phyloP scores from a whole-genome alignment of 2,888 invertebrate species.

The Trimorus sp. region DNA sequence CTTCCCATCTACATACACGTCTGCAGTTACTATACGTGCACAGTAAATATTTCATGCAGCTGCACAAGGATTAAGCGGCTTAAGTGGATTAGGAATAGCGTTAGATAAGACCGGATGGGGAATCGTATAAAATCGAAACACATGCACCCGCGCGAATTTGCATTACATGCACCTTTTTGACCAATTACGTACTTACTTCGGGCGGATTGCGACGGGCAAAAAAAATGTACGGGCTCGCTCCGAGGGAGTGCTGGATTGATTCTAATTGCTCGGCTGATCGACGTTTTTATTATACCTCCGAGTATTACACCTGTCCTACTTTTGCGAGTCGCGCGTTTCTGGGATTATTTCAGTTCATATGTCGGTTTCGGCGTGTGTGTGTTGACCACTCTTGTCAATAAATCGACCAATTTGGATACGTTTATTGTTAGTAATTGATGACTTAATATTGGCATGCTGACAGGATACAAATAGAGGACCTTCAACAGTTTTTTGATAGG shows the following conservation, averaged over 20 bases:
- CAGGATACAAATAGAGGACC: no score
- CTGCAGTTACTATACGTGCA: constrained; percentile 68
- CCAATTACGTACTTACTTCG: constrained; percentile 25
- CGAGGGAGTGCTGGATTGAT: background rate
- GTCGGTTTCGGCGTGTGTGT: background rate
- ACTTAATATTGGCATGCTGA: no score
- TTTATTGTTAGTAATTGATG: no score
- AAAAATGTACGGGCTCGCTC: background rate
- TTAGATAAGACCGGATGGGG: constrained; percentile 55
- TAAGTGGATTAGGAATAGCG: constrained; percentile 77
- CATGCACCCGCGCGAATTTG: constrained; percentile 33
- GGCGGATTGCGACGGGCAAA: background rate
- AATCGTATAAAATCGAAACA: constrained; percentile 58
- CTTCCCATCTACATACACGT: constrained; percentile 71
- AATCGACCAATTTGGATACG: no score
- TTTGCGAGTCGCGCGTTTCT: constrained; percentile 15
- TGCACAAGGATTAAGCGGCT: constrained; percentile 78
- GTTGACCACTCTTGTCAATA: no score
- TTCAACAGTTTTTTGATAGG: no score
- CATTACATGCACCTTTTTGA: constrained; percentile 31
- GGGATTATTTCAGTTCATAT: no score
- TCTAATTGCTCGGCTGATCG: constrained; percentile 25
- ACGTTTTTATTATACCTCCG: constrained; percentile 11
- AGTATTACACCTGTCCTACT: constrained; percentile 25
- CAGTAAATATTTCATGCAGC: constrained; percentile 81